These are phyloP conservation scores for Helobdella robusta DNA, from an alignment of 2,888 invertebrate species.

Conservation along the genomic window DNA sequence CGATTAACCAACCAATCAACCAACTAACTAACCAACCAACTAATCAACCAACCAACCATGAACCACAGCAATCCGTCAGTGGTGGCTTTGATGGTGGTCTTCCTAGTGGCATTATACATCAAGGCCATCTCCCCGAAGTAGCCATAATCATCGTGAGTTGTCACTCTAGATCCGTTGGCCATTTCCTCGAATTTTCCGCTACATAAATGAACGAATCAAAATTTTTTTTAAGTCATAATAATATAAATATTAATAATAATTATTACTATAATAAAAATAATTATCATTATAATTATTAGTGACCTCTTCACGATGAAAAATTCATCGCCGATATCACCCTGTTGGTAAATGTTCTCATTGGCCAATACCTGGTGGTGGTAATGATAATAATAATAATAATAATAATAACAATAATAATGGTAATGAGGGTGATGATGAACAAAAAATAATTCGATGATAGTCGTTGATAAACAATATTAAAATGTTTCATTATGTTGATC, in stretches of 20 bases:
- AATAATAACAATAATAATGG: too few species aligned
- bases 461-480: too few species aligned
- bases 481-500: too few species aligned
- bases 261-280: neutral
- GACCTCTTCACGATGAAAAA: constrained; percentile 13
- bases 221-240: neutral
- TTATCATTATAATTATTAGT: neutral
- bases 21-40: neutral
- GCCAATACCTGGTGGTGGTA: constrained; percentile 4
- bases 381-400: neutral
- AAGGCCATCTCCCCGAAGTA: constrained; percentile 15
- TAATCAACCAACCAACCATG: constrained; percentile 2
- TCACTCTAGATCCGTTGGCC: constrained; percentile 5
- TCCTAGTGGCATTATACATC: constrained; percentile 6
- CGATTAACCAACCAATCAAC: neutral
- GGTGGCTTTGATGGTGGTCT: constrained; percentile 10
- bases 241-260: neutral
- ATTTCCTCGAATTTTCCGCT: constrained; percentile 2
- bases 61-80: constrained; percentile 10
- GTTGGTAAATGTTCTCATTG: constrained; percentile 7
- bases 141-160: constrained; percentile 6
- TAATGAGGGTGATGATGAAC: too few species aligned
- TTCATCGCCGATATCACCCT: constrained; percentile 12
- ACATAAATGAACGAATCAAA: neutral
- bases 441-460: too few species aligned